Percentiles rank a stretch among this genome's conserved stretches.
These are phyloP conservation scores for Blastobasis lacticolella DNA, from an alignment of 2,888 invertebrate genomes.

Conservation along the genomic window DNA sequence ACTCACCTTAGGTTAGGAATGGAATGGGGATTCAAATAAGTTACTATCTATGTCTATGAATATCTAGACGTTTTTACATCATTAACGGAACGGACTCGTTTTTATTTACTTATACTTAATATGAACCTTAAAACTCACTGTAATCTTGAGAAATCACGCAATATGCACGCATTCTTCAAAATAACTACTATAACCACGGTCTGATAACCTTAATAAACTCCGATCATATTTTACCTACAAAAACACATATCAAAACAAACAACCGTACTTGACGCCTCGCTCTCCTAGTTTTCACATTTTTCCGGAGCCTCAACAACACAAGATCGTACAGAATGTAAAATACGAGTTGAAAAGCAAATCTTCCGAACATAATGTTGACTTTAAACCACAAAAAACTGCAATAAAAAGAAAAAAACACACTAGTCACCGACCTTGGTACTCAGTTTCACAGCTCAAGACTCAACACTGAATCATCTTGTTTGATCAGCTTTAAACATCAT, in stretches of 20 bases:
- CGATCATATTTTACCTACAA: too few species aligned
- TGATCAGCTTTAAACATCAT: slow-evolving; percentile 20
- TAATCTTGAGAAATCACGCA: too few species aligned
- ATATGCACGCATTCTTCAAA: too few species aligned
- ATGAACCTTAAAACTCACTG: too few species aligned
- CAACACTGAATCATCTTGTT: slow-evolving; percentile 40
- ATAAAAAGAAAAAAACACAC: slow-evolving; percentile 14
- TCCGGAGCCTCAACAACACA: slow-evolving; percentile 24
- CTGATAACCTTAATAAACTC: too few species aligned
- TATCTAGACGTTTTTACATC: too few species aligned
- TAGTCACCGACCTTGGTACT: slow-evolving; percentile 42
- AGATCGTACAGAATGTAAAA: slow-evolving; percentile 41
- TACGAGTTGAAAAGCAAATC: slow-evolving; percentile 38
- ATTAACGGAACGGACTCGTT: too few species aligned
- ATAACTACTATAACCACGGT: too few species aligned
- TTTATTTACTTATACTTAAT: too few species aligned
- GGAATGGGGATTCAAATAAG: too few species aligned
- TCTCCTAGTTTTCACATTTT: slow-evolving; percentile 18
- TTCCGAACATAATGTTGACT: slow-evolving; percentile 28
- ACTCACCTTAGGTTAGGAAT: too few species aligned
- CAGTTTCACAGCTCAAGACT: slow-evolving; percentile 14
- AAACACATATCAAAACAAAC: not conserved
- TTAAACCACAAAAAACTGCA: slow-evolving; percentile 21
- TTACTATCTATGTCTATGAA: too few species aligned
- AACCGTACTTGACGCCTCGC: slow-evolving; percentile 18